These are phyloP conservation scores for Phytoseiulus persimilis DNA, from an alignment of 2,888 invertebrate species.

Conservation along the genomic window DNA sequence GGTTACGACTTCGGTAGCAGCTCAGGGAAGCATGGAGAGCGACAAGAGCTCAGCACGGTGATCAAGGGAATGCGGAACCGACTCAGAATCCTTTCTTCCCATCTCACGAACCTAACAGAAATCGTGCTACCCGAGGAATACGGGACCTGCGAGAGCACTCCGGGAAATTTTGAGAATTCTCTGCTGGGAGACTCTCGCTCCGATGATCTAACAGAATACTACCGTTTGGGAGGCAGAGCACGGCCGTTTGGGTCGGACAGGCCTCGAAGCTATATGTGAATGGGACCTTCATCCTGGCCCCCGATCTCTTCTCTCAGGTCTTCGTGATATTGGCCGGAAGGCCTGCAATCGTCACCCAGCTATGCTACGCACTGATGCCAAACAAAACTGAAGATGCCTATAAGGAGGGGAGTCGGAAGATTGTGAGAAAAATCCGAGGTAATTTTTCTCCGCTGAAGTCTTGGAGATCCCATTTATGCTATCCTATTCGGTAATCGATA, in stretches of 20 bases:
- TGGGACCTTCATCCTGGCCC: conserved; percentile 37
- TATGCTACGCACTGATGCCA: conserved; percentile 32
- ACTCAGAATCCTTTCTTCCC: too few relatives aligned
- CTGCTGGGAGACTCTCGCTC: not conserved
- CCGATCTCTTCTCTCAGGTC: conserved; percentile 31
- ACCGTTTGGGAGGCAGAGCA: not conserved
- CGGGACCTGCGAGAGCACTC: not conserved
- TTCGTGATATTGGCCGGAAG: conserved; percentile 20
- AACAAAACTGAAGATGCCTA: not conserved
- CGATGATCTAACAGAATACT: not conserved
- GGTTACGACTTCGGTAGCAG: too few relatives aligned
- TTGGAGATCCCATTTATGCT: too few relatives aligned
- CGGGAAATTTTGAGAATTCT: not conserved
- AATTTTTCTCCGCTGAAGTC: too few relatives aligned
- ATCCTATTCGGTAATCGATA: too few relatives aligned
- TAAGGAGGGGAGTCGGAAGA: not conserved
- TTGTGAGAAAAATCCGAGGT: too few relatives aligned
- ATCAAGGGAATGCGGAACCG: too few relatives aligned
- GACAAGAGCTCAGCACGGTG: too few relatives aligned
- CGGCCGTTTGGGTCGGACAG: not conserved
- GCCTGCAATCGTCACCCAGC: not conserved
- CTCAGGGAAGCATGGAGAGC: too few relatives aligned
- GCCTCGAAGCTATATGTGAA: conserved; percentile 9
- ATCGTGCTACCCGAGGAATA: not conserved
- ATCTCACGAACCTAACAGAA: not conserved